These are phyloP conservation scores for Umimayanthus chanpuru DNA, from an alignment of 92 coral and sea anemone genomes.

Conservation along the genomic window DNA sequence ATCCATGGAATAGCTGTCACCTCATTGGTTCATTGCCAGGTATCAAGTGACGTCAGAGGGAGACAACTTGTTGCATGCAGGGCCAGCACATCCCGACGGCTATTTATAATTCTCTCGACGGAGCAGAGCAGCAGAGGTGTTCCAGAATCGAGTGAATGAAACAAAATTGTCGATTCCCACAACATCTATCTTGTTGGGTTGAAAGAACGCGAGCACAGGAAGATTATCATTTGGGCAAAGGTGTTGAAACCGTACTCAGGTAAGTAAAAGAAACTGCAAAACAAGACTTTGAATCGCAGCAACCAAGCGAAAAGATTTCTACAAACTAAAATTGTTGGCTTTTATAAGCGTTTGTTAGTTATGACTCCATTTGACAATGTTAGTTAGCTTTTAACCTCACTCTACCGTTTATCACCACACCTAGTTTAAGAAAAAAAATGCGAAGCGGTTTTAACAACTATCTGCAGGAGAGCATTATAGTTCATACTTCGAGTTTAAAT, in stretches of 20 bases:
- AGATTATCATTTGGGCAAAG: neutral
- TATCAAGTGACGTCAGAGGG: slow-evolving; percentile 21
- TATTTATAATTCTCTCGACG: slow-evolving; percentile 18
- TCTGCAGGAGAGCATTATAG: neutral
- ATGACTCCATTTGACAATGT: neutral
- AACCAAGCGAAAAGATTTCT: neutral
- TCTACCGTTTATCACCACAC: neutral
- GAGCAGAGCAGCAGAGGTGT: slow-evolving; percentile 11
- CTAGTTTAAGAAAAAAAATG: neutral
- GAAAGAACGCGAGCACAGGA: neutral
- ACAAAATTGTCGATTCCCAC: neutral
- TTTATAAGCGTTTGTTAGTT: neutral
- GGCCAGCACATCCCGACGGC: slow-evolving; percentile 18
- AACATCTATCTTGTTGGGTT: neutral
- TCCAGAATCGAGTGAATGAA: neutral
- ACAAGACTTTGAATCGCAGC: neutral
- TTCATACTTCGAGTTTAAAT: neutral
- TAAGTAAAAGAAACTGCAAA: neutral
- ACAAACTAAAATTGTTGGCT: neutral
- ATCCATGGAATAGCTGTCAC: neutral
- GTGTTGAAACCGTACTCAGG: neutral
- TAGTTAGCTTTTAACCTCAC: neutral
- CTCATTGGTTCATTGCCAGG: slow-evolving; percentile 1
- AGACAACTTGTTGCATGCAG: neutral
- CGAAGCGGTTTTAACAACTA: neutral